These are phyloP conservation scores for Misgurnus anguillicaudatus DNA, from an alignment of 2,113 vertebrate species.

Conservation along the genomic window DNA sequence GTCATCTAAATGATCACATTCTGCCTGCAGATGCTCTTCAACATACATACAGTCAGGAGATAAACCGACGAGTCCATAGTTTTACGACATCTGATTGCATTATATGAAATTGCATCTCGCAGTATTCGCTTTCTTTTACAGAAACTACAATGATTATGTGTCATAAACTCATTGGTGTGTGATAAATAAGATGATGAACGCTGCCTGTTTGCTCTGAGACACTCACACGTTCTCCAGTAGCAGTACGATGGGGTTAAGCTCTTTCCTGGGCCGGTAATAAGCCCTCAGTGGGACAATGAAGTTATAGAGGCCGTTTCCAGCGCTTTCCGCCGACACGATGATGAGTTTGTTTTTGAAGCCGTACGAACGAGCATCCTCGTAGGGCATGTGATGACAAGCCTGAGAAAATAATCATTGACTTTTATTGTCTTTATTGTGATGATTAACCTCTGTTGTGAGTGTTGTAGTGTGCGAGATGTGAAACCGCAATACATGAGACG, in stretches of 20 bases:
- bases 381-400: slow-evolving; percentile 77
- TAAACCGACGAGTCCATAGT: slow-evolving; percentile 65
- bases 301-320: slow-evolving; percentile 84
- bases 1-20: slow-evolving; percentile 39
- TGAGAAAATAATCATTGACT: slow-evolving; percentile 42
- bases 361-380: slow-evolving; percentile 79
- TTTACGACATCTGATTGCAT: slow-evolving; percentile 72
- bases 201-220: neutral
- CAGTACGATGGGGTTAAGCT: slow-evolving; percentile 82
- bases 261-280: slow-evolving; percentile 80
- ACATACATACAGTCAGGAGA: slow-evolving; percentile 21
- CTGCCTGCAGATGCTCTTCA: slow-evolving; percentile 8
- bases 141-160: slow-evolving; percentile 22
- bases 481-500: neutral
- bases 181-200: neutral
- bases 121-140: slow-evolving; percentile 51
- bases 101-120: slow-evolving; percentile 57
- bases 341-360: slow-evolving; percentile 83
- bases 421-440: no score
- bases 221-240: slow-evolving; percentile 81
- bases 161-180: slow-evolving; percentile 6
- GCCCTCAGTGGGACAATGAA: slow-evolving; percentile 82
- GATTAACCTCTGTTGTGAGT: no score
- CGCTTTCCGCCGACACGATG: slow-evolving; percentile 81
- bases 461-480: no score